Percentiles rank a stretch among this genome's conserved stretches.
These are phyloP conservation scores for Bombus haemorrhoidalis DNA, from an alignment of 1,140 invertebrate genomes.

Conservation along the genomic window DNA sequence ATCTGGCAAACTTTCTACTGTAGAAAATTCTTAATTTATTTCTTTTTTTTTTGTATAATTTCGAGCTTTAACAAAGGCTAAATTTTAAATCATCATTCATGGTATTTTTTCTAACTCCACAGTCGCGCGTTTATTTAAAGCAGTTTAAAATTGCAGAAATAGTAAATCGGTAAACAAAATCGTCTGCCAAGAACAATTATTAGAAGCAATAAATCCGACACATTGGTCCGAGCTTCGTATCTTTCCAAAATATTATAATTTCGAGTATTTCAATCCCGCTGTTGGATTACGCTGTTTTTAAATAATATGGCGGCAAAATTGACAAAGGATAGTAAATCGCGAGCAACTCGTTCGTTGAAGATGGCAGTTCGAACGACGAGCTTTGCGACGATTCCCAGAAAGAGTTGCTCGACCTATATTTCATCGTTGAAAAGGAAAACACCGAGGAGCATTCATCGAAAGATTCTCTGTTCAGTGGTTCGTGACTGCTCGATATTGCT, in stretches of 20 bases:
- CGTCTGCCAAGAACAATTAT: slow-evolving; percentile 18
- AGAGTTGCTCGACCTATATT: slow-evolving; percentile 58
- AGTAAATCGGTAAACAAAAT: slow-evolving; percentile 14
- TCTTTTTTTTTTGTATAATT: not conserved
- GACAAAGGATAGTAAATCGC: not conserved
- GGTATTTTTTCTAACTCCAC: not conserved
- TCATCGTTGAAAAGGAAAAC: slow-evolving; percentile 31
- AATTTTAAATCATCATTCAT: not conserved
- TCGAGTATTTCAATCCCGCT: not conserved
- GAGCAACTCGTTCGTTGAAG: slow-evolving; percentile 37
- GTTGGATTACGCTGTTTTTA: no score
- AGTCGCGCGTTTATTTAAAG: slow-evolving; percentile 14
- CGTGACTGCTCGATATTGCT: not conserved
- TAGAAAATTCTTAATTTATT: not conserved
- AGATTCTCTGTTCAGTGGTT: slow-evolving; percentile 6
- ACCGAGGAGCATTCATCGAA: slow-evolving; percentile 30
- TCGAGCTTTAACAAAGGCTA: not conserved
- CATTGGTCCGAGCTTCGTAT: not conserved
- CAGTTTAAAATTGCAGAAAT: slow-evolving; percentile 20
- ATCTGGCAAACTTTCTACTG: not conserved
- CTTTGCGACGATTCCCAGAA: slow-evolving; percentile 48
- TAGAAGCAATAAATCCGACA: not conserved
- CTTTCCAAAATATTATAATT: not conserved
- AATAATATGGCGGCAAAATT: not conserved
- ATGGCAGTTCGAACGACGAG: slow-evolving; percentile 24